Evolutionary conservation across 2,113 vertebrate species (phyloP).

Genomic region (Labeo catla): DNA sequence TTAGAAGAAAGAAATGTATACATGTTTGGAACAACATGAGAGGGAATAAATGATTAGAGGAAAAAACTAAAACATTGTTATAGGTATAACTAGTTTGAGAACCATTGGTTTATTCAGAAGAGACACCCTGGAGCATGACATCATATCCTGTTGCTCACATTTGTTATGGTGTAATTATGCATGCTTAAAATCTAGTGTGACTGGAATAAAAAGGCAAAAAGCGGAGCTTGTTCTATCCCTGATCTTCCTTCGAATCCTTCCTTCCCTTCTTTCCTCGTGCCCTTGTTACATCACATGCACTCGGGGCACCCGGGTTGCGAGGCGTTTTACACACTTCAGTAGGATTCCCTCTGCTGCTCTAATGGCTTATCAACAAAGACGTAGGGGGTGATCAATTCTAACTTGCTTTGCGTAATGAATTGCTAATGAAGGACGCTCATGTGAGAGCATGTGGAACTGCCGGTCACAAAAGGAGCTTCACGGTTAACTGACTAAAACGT

Average conservation of each 20-base stretch:
- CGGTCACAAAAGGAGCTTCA: conserved; percentile 15
- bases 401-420: conserved; percentile 5
- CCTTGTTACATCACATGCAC: conserved; percentile 30
- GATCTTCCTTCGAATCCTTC: neutral
- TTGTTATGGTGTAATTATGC: neutral
- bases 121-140: neutral
- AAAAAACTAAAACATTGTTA: neutral
- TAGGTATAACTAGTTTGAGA: neutral
- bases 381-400: conserved; percentile 30
- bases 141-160: neutral
- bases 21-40: neutral
- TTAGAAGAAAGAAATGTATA: neutral
- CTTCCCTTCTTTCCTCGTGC: neutral
- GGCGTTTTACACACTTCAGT: conserved; percentile 23
- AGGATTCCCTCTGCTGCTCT: conserved; percentile 32
- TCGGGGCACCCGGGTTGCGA: neutral
- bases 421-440: conserved; percentile 41
- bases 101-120: neutral
- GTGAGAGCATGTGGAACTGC: conserved; percentile 27
- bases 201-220: neutral
- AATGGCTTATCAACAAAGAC: conserved; percentile 37
- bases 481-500: conserved; percentile 28
- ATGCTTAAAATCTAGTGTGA: neutral
- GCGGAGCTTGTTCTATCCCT: neutral
- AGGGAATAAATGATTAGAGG: neutral